Conservation (phyloP, 2,888 invertebrate species). For the Kryphioiulus occultus region DNA sequence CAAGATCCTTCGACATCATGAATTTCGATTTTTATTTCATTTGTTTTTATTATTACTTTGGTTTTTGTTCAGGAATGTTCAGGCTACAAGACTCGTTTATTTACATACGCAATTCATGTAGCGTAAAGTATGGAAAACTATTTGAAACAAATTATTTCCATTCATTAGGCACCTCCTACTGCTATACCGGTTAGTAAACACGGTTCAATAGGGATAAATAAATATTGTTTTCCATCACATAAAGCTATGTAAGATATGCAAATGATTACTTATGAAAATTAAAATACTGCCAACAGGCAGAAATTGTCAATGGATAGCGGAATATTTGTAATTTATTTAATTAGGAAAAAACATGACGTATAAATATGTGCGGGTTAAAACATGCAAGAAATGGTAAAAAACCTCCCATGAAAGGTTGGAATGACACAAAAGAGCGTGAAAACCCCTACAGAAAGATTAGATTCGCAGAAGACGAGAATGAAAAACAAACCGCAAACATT, state of each 20-base stretch:
- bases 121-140: neutral
- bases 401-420: neutral
- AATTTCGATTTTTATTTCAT: neutral
- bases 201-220: neutral
- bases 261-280: neutral
- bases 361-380: constrained; percentile 13
- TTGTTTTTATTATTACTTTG: neutral
- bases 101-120: neutral
- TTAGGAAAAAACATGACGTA: neutral
- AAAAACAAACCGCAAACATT: constrained; percentile 32
- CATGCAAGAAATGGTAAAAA: neutral
- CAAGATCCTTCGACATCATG: neutral
- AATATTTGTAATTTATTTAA: neutral
- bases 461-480: constrained; percentile 4
- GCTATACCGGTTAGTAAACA: neutral
- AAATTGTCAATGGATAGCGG: neutral
- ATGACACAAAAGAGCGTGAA: constrained; percentile 28
- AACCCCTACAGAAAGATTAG: constrained; percentile 30
- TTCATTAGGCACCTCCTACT: constrained; percentile 37
- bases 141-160: neutral
- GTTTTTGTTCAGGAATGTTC: neutral
- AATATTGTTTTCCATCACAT: neutral
- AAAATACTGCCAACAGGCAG: neutral
- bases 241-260: neutral
- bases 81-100: neutral